These are phyloP conservation scores for Ageneiosus marmoratus DNA, from an alignment of 2,113 vertebrate genomes.

Conservation along the genomic window DNA sequence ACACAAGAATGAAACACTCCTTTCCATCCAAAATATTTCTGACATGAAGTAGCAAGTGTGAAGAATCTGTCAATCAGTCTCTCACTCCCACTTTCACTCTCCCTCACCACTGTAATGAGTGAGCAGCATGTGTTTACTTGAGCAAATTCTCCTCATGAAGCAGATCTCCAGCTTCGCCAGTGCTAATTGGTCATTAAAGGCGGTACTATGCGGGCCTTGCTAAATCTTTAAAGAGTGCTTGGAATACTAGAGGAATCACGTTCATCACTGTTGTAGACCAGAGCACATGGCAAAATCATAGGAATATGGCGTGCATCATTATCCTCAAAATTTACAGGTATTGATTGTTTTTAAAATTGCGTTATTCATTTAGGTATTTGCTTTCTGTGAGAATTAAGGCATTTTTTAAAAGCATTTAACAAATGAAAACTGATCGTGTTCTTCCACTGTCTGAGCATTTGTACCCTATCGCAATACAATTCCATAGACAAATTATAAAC, in stretches of 20 bases:
- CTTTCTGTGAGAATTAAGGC: slow-evolving; percentile 30
- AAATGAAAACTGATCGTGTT: background rate
- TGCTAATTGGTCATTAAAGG: slow-evolving; percentile 84
- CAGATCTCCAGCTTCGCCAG: slow-evolving; percentile 64
- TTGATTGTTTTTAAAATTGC: slow-evolving; percentile 70
- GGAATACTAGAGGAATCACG: slow-evolving; percentile 74
- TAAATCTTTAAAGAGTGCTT: slow-evolving; percentile 82
- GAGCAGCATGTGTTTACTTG: slow-evolving; percentile 69
- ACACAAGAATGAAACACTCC: slow-evolving; percentile 35
- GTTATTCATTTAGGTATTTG: slow-evolving; percentile 69
- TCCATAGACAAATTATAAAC: background rate
- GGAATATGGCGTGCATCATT: slow-evolving; percentile 70
- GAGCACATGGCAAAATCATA: slow-evolving; percentile 60
- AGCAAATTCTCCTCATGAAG: slow-evolving; percentile 69
- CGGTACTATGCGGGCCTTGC: slow-evolving; percentile 71
- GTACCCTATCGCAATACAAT: too few relatives aligned
- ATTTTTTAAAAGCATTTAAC: too few relatives aligned
- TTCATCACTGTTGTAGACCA: slow-evolving; percentile 64
- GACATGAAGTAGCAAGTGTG: slow-evolving; percentile 26
- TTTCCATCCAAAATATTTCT: slow-evolving; percentile 26
- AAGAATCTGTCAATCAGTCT: slow-evolving; percentile 45
- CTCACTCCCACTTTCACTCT: slow-evolving; percentile 39
- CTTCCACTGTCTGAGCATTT: background rate
- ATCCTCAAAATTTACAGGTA: slow-evolving; percentile 73
- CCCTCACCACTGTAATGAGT: slow-evolving; percentile 57